Evolutionary conservation across 2,113 vertebrate genomes (phyloP).

Genomic region (Elephas maximus): DNA sequence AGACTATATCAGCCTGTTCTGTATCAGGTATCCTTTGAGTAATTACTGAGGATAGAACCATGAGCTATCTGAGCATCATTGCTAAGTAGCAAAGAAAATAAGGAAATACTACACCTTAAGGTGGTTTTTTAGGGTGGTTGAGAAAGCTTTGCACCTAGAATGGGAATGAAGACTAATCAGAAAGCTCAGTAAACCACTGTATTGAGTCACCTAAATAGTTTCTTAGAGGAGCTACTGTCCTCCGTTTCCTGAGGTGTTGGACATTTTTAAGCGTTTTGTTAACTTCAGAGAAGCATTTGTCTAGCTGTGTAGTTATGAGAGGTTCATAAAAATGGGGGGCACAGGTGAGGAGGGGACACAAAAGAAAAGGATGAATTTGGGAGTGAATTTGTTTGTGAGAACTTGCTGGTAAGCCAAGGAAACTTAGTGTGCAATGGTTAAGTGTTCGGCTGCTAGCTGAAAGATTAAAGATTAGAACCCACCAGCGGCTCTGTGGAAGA

Average conservation of each 20-base stretch:
- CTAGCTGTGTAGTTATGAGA: background rate
- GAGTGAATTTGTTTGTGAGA: background rate
- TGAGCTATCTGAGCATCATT: background rate
- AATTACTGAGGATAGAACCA: background rate
- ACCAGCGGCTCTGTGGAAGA: background rate
- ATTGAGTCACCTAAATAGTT: too few species aligned
- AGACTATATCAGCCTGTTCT: too few species aligned
- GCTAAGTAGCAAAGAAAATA: background rate
- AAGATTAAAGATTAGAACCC: background rate
- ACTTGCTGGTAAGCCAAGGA: background rate
- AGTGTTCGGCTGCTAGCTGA: background rate
- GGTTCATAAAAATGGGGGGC: background rate
- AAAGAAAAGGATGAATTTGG: rapidly evolving
- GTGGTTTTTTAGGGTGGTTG: rapidly evolving
- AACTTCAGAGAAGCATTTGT: background rate
- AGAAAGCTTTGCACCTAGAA: background rate
- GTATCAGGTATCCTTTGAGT: rapidly evolving
- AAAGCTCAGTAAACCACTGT: background rate
- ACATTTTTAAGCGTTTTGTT: background rate
- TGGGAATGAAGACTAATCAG: background rate
- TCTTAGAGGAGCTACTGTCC: rapidly evolving
- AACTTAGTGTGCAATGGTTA: background rate
- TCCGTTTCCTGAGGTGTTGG: background rate
- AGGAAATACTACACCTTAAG: rapidly evolving
- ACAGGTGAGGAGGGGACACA: too few species aligned